Evolutionary conservation across 2,888 invertebrate species (phyloP), one percentile per base, ranked within the genome.

Genomic region (Lepeophtheirus nordmannii): DNA sequence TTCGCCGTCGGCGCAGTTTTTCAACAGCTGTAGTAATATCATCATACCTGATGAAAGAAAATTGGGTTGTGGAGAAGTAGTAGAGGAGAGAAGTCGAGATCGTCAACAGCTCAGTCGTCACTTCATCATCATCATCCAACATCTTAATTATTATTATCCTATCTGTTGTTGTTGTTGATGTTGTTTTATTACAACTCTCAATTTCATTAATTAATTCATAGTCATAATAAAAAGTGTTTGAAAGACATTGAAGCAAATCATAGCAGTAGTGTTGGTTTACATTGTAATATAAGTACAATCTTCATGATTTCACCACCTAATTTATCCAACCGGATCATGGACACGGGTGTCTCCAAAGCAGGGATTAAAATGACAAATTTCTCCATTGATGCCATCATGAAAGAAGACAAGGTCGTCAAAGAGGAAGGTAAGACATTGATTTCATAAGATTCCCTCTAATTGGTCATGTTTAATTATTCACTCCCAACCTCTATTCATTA

Each of bases 381-480:
- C 60, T 38, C 38, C 7, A 66, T 66, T 14, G 66, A 58, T n/a
- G 66, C 66, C 59, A 60, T 66, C 41, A 66, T 66, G 66, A 63
- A 63, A 11, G 53, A 53, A 20, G 63, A 63, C 53, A 41, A 38
- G 12, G 39, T 39, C 9, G 40, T 20, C 17, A 53, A 56, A 63
- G 63, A 23, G 11, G 20, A 63, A 56, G 37, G 30, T n/a, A 11
- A 14, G 46, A 56, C 8, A 37, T 22, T 9, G 22, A 10, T 41
- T 38, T n/a, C n/a, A n/a, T n/a, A n/a, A 10, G 62, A 39, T 20
- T 10, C 62, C 10, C 40, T 39, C 9, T 46, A 23, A 12, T 39
- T n/a, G 17, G 53, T 41, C 11, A 46, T 46, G 2, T 14, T 5
- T n/a, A 46, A 46, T 41, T n/a, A n/a, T n/a, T n/a, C n/a, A 30